Conservation (phyloP, 2,888 invertebrate species). For the Ommatoiulus sabulosus region DNA sequence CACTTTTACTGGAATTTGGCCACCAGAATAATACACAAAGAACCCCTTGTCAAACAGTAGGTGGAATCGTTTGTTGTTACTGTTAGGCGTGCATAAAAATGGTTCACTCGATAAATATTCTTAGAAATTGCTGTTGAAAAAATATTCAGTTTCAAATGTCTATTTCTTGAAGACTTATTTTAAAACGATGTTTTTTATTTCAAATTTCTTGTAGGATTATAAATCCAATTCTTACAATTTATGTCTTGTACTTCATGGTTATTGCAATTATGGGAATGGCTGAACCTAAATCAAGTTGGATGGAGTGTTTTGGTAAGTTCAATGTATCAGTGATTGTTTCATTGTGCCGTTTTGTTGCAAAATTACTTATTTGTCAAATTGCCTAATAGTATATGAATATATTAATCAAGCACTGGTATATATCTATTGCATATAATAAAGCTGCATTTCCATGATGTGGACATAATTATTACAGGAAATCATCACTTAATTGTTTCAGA, state of each 20-base stretch:
- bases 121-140: not conserved
- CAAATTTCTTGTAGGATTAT: constrained; percentile 66
- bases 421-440: too few species aligned
- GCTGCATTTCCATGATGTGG: too few species aligned
- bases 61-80: not conserved
- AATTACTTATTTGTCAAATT: too few species aligned
- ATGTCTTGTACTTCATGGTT: constrained; percentile 69
- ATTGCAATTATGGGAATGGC: constrained; percentile 70
- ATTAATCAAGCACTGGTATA: too few species aligned
- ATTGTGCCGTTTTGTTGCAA: not conserved
- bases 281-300: constrained; percentile 69
- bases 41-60: constrained; percentile 61
- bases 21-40: constrained; percentile 69
- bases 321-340: not conserved
- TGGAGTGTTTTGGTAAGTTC: constrained; percentile 70
- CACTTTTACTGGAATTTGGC: constrained; percentile 72
- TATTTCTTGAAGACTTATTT: not conserved
- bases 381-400: too few species aligned
- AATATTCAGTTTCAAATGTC: not conserved
- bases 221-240: constrained; percentile 69
- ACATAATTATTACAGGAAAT: not conserved
- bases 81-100: not conserved
- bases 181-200: not conserved
- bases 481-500: constrained; percentile 65
- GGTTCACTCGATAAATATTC: not conserved